Evolutionary conservation across 2,888 invertebrate genomes (phyloP).

Genomic region (Mythimna pallens): DNA sequence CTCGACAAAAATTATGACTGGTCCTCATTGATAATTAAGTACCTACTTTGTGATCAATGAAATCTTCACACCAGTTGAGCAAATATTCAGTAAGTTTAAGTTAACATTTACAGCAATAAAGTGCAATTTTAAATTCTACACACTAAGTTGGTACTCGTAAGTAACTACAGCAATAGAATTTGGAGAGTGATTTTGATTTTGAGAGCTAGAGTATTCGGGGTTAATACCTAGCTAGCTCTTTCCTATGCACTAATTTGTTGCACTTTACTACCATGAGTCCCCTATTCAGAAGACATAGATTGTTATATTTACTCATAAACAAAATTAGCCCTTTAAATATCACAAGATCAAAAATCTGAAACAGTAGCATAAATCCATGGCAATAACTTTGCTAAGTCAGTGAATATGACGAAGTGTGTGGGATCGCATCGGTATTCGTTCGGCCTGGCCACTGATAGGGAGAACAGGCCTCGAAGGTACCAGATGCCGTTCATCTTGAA

Average conservation of each 20-base stretch:
- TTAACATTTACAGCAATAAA: neutral
- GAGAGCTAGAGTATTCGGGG: neutral
- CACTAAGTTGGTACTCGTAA: neutral
- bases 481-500: conserved; percentile 81
- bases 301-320: conserved; percentile 2
- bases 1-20: too few species aligned
- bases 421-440: conserved; percentile 91
- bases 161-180: neutral
- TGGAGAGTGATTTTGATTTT: neutral
- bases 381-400: conserved; percentile 90
- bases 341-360: conserved; percentile 65
- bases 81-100: conserved; percentile 24
- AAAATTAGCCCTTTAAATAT: conserved; percentile 42
- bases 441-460: conserved; percentile 90
- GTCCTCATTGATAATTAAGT: neutral
- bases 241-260: neutral
- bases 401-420: conserved; percentile 91
- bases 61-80: conserved; percentile 23
- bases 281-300: too few species aligned
- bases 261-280: too few species aligned
- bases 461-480: conserved; percentile 90
- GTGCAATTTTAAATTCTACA: neutral
- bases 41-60: neutral
- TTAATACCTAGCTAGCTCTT: neutral
- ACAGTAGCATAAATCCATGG: conserved; percentile 87